Evolutionary conservation across 2,888 invertebrate species (phyloP), one percentile per base, ranked within the genome.

Genomic region (Cryptus viduatorius): DNA sequence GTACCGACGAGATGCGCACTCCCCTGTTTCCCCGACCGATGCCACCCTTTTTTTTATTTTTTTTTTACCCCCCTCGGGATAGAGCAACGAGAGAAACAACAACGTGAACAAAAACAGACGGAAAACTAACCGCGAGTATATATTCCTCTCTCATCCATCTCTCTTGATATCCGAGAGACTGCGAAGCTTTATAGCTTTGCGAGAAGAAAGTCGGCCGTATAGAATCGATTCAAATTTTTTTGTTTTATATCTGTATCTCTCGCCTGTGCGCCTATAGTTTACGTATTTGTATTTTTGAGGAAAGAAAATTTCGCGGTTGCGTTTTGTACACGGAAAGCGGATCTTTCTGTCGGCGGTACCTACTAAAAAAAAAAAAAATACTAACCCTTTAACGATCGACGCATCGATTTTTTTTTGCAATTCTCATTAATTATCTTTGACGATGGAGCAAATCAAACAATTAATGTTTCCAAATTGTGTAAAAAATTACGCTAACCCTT

Each of bases 191-290:
- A 31, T 4, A 61, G 59, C 84, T 84, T 82, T 84, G 75, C 82
- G 56, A 65, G 44, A 76, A 72, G 79, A 79, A 84, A 79, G 79
- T 84, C 82, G 84, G 82, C 79, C 81, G 79, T 82, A 64, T 79
- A 69, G 84, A 84, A 84, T 84, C 82, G 84, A 84, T 84, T 79
- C 75, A 75, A 81, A 46, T 64, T 50, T 75, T 37, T 50, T 75
- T 75, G 4, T 50, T 75, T 65, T 72, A 46, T 75, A 75, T 68
- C 44, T 24, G 16, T 19, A 24, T 10, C 14, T 5, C 10, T 31
- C 56, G 56, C 24, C 56, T 19, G 46, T 44, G 19, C 16, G 44
- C 42, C 44, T 42, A 3, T 75, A 24, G 19, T 10, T 56, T 12
- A 10, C 19, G 56, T 56, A 56, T 19, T 56, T 56, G 19, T 19